These are phyloP conservation scores for Xestia sexstrigata DNA, from an alignment of 2,888 invertebrate species.

Conservation along the genomic window DNA sequence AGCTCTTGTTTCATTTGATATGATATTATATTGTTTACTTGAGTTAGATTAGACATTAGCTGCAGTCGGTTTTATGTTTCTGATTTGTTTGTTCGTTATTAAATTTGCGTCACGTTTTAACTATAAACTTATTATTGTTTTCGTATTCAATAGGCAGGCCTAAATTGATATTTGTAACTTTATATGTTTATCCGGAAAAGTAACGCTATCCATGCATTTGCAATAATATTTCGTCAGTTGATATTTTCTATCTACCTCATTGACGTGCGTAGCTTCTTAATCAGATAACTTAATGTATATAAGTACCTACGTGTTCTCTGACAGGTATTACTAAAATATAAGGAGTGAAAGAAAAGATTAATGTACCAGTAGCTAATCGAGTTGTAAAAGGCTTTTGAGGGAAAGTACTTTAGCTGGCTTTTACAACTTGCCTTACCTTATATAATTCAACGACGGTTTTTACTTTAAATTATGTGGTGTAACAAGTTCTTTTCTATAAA, in stretches of 20 bases:
- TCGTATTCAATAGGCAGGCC: conserved; percentile 2
- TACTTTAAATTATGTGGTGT: conserved; percentile 34
- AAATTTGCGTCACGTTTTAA: conserved; percentile 47
- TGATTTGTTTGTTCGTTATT: conserved; percentile 36
- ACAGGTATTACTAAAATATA: conserved; percentile 34
- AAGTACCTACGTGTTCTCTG: conserved; percentile 1
- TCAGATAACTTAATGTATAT: not conserved
- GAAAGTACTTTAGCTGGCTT: conserved; percentile 62
- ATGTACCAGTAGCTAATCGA: conserved; percentile 49
- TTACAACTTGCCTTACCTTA: conserved; percentile 58
- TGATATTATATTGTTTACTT: conserved; percentile 37
- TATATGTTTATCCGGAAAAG: conserved; percentile 35
- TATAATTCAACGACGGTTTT: conserved; percentile 57
- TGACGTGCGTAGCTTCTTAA: not conserved
- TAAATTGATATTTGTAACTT: conserved; percentile 24
- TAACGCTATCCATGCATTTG: conserved; percentile 19
- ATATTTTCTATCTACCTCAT: not conserved
- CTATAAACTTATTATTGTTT: conserved; percentile 29
- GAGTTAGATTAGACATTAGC: conserved; percentile 16
- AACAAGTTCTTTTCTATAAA: conserved; percentile 42
- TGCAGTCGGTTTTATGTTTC: conserved; percentile 19
- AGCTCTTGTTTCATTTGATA: conserved; percentile 38
- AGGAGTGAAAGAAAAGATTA: conserved; percentile 54
- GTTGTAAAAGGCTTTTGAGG: conserved; percentile 55
- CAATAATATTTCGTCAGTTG: not conserved